Percentiles rank a stretch among this genome's conserved stretches.
These are phyloP conservation scores for Pomacea maculata DNA, from an alignment of 1,140 invertebrate genomes.

Conservation along the genomic window DNA sequence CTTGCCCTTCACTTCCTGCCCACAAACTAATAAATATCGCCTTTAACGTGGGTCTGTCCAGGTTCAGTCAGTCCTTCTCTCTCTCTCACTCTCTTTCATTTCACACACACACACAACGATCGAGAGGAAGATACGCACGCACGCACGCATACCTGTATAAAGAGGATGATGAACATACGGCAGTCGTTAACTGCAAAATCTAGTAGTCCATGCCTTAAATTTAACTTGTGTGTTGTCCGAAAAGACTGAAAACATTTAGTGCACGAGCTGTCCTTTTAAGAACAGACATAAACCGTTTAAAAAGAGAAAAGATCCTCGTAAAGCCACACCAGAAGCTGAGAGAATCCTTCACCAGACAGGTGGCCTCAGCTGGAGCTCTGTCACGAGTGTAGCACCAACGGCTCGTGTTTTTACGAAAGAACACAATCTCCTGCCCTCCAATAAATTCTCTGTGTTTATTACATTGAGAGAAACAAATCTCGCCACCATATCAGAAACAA, in stretches of 20 bases:
- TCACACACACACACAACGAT: slow-evolving; percentile 6
- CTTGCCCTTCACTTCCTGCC: not conserved
- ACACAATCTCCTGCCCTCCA: too few species aligned
- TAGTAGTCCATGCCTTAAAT: not conserved
- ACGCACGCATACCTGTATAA: not conserved
- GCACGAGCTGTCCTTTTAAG: not conserved
- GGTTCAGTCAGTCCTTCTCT: not conserved
- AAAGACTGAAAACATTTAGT: not conserved
- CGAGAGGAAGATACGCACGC: not conserved
- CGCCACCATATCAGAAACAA: too few species aligned
- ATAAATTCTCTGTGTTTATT: too few species aligned
- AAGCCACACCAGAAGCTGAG: too few species aligned
- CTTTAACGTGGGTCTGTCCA: not conserved
- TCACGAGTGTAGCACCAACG: too few species aligned
- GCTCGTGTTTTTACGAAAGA: too few species aligned
- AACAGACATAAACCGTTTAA: not conserved
- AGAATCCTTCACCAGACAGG: too few species aligned
- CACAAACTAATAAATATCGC: not conserved
- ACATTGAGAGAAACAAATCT: too few species aligned
- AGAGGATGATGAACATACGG: not conserved
- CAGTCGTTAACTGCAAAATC: not conserved
- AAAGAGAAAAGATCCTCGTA: too few species aligned
- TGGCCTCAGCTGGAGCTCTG: too few species aligned
- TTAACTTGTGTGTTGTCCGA: not conserved
- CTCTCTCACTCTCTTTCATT: not conserved